A percentile compares a stretch with the other conserved stretches of the same genome.
Evolutionary conservation across 2,797 vertebrate genomes (phyloP).

Genomic region (Rhabdophis nuchalis): DNA sequence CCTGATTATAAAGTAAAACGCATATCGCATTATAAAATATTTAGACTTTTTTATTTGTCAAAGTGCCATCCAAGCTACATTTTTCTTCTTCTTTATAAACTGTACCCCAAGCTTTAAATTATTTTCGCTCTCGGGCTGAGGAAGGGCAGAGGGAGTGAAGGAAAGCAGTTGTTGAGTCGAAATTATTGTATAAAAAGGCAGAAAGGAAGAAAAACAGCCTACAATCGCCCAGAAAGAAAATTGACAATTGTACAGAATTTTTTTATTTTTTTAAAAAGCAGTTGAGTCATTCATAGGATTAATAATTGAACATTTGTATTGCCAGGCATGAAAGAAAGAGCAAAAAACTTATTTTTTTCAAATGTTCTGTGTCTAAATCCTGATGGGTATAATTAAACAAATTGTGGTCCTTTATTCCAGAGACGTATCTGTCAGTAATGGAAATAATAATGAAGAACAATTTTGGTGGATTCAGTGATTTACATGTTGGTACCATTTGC

Average conservation of each 20-base stretch:
- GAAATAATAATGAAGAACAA: background rate
- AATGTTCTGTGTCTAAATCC: slow-evolving; percentile 15
- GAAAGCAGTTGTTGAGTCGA: background rate
- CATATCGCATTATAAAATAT: background rate
- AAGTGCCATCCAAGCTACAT: background rate
- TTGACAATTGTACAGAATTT: slow-evolving; percentile 31
- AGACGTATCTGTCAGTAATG: background rate
- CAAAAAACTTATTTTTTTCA: slow-evolving; percentile 30
- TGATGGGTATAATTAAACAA: slow-evolving; percentile 8
- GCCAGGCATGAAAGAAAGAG: slow-evolving; percentile 5
- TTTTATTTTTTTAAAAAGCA: background rate
- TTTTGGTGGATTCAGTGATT: background rate
- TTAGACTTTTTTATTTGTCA: slow-evolving; percentile 16
- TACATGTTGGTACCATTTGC: background rate
- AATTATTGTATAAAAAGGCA: background rate
- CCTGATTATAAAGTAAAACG: background rate
- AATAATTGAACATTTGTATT: slow-evolving; percentile 38
- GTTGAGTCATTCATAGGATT: slow-evolving; percentile 37
- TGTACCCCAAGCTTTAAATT: slow-evolving; percentile 26
- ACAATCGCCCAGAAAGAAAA: slow-evolving; percentile 21
- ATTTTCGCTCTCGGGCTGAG: slow-evolving; percentile 22
- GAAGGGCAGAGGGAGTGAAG: background rate
- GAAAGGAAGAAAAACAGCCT: background rate
- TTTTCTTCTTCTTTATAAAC: background rate
- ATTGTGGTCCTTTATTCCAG: background rate